Percentiles rank a stretch among this genome's conserved stretches.
These are phyloP conservation scores for Oreortyx pictus DNA, from an alignment of 2,797 vertebrate genomes.

Conservation along the genomic window DNA sequence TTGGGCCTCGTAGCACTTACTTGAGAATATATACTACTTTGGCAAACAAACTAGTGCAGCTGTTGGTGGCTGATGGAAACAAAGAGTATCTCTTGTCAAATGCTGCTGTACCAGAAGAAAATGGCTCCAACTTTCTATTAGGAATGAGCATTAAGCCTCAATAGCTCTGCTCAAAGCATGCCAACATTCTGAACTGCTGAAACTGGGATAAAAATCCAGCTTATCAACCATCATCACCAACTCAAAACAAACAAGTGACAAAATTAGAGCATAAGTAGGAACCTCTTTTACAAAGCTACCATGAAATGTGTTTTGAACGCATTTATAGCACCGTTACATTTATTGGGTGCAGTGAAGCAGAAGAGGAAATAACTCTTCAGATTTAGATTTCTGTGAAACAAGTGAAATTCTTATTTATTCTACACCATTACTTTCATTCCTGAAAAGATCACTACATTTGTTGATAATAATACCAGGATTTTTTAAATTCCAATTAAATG, in stretches of 20 bases:
- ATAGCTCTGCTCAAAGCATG: not conserved
- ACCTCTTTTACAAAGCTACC: not conserved
- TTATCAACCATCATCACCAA: not conserved
- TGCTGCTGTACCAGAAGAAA: slow-evolving; percentile 3
- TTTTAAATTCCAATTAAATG: not conserved
- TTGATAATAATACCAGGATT: not conserved
- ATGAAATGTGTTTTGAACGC: not conserved
- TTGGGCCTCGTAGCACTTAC: not conserved
- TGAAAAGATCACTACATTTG: not conserved
- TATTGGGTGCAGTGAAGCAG: not conserved
- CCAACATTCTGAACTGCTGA: not conserved
- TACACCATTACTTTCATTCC: not conserved
- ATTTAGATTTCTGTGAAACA: not conserved
- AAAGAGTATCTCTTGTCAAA: not conserved
- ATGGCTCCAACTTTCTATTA: not conserved
- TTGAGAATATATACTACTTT: not conserved
- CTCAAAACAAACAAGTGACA: not conserved
- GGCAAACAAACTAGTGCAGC: not conserved
- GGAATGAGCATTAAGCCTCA: not conserved
- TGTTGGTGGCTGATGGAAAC: not conserved
- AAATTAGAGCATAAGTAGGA: not conserved
- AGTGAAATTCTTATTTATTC: not conserved
- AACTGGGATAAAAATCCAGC: not conserved
- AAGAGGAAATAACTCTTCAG: not conserved
- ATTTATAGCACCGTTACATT: not conserved